Conservation (phyloP, 2,888 invertebrate species). For the Zele albiditarsus region DNA sequence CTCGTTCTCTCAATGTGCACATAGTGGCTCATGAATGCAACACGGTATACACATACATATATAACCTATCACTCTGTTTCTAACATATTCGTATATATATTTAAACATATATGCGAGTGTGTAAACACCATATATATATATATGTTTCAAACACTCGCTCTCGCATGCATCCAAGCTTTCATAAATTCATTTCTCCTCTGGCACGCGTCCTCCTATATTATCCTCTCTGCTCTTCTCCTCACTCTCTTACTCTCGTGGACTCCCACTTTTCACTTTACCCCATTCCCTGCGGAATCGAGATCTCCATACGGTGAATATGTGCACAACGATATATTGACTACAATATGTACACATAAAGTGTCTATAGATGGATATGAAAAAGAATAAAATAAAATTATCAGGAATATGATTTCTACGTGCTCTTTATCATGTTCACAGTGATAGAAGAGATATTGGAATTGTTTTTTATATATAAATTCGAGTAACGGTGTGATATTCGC, state of each 20-base stretch:
- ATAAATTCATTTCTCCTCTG: slow-evolving; percentile 40
- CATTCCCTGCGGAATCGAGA: too few relatives aligned
- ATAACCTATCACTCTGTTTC: slow-evolving; percentile 11
- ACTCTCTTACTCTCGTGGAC: neutral
- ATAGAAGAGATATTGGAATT: too few relatives aligned
- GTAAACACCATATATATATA: neutral
- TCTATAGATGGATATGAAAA: too few relatives aligned
- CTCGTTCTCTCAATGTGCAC: slow-evolving; percentile 28
- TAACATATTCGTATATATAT: slow-evolving; percentile 5
- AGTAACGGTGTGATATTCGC: too few relatives aligned
- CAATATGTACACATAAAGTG: too few relatives aligned
- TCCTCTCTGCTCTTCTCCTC: slow-evolving; percentile 9
- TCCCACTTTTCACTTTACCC: neutral
- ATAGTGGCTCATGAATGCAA: slow-evolving; percentile 30
- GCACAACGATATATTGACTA: too few relatives aligned
- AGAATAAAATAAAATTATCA: too few relatives aligned
- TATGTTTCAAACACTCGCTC: slow-evolving; percentile 4
- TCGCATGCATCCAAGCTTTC: slow-evolving; percentile 10
- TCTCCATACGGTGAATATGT: neutral
- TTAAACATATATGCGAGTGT: neutral
- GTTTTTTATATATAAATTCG: too few relatives aligned
- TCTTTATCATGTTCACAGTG: too few relatives aligned
- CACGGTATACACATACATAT: slow-evolving; percentile 17
- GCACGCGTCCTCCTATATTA: slow-evolving; percentile 37
- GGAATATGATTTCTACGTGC: too few relatives aligned